These are phyloP conservation scores for Idaea straminata DNA, from an alignment of 2,888 invertebrate species.

Conservation along the genomic window DNA sequence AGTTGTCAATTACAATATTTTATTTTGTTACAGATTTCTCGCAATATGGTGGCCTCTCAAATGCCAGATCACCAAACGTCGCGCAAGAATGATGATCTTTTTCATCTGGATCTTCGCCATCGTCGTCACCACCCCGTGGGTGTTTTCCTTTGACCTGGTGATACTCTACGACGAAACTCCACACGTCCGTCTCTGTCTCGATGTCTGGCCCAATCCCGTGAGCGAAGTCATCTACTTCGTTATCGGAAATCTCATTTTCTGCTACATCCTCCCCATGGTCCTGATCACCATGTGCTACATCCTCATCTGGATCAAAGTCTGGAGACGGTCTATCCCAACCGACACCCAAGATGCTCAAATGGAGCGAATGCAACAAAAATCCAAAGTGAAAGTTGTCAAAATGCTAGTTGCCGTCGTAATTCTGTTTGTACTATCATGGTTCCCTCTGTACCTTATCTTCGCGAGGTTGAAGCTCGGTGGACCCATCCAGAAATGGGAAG, in stretches of 20 bases:
- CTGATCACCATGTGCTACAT: conserved; percentile 95
- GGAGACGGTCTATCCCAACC: conserved; percentile 92
- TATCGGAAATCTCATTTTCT: conserved; percentile 92
- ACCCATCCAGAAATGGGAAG: conserved; percentile 87
- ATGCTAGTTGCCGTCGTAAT: conserved; percentile 96
- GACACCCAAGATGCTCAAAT: conserved; percentile 95
- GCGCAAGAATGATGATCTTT: conserved; percentile 92
- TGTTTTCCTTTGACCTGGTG: conserved; percentile 92
- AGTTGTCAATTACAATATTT: conserved; percentile 15
- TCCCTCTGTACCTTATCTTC: conserved; percentile 94
- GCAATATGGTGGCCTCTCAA: conserved; percentile 97
- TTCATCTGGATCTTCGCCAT: conserved; percentile 94
- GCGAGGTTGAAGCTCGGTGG: conserved; percentile 92
- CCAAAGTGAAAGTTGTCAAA: conserved; percentile 96
- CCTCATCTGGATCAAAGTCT: conserved; percentile 94
- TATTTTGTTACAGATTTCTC: conserved; percentile 88
- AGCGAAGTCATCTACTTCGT: conserved; percentile 93
- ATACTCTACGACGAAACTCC: conserved; percentile 87
- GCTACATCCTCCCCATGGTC: conserved; percentile 94
- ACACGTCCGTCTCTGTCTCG: conserved; percentile 87
- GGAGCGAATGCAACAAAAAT: conserved; percentile 95
- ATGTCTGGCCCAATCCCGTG: conserved; percentile 91
- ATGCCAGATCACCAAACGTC: conserved; percentile 92
- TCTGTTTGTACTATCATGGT: conserved; percentile 95
- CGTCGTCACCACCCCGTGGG: conserved; percentile 93